Evolutionary conservation across 2,888 invertebrate species (phyloP).

Genomic region (Dyspetes luteomarginatus): DNA sequence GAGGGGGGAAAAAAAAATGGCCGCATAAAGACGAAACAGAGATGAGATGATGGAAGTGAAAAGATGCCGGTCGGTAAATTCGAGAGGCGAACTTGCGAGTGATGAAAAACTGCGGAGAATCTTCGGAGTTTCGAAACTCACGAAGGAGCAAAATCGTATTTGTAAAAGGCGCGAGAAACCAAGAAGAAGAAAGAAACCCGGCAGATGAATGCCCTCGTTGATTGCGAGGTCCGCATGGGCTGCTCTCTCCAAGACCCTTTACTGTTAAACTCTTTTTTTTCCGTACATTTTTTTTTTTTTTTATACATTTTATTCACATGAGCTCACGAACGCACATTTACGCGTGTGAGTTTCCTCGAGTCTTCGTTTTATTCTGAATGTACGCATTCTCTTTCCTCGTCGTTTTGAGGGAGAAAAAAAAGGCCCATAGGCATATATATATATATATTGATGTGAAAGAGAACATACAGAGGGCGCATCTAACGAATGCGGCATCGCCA

Average conservation of each 20-base stretch:
- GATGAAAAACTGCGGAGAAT: constrained; percentile 33
- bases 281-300: constrained; percentile 26
- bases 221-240: constrained; percentile 78
- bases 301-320: constrained; percentile 34
- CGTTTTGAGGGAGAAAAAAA: constrained; percentile 39
- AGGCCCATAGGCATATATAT: background rate
- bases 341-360: constrained; percentile 20
- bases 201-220: constrained; percentile 79
- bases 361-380: constrained; percentile 42
- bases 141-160: constrained; percentile 65
- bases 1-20: constrained; percentile 51
- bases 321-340: constrained; percentile 15
- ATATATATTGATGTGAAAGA: background rate
- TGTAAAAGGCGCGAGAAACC: constrained; percentile 64
- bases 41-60: constrained; percentile 53
- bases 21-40: constrained; percentile 38
- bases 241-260: constrained; percentile 67
- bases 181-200: constrained; percentile 65
- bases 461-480: constrained; percentile 48
- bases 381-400: background rate
- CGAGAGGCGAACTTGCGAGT: constrained; percentile 31
- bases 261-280: constrained; percentile 52
- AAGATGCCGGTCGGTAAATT: constrained; percentile 61
- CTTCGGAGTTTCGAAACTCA: constrained; percentile 55
- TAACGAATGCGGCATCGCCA: constrained; percentile 61